These are phyloP conservation scores for Magallana nippona DNA, from an alignment of 2,888 invertebrate genomes.

Conservation along the genomic window DNA sequence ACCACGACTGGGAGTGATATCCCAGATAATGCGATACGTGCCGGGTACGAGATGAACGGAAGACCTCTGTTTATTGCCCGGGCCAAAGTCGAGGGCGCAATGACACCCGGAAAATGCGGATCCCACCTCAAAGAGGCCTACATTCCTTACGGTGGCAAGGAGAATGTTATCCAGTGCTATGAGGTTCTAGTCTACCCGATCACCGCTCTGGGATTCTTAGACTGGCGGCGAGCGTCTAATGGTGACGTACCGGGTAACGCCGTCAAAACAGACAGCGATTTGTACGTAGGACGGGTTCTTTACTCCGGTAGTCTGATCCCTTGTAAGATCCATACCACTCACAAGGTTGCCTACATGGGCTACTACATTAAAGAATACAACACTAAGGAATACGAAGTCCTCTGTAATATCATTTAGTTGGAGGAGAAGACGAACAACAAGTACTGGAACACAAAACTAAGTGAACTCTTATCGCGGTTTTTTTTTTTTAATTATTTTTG, in stretches of 20 bases:
- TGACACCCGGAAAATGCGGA: slow-evolving; percentile 34
- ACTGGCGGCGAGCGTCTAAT: slow-evolving; percentile 1
- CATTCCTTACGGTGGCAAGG: slow-evolving; percentile 36
- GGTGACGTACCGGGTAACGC: slow-evolving; percentile 22
- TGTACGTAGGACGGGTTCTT: not conserved
- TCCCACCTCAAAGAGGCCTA: slow-evolving; percentile 32
- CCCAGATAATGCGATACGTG: slow-evolving; percentile 37
- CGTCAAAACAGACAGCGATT: not conserved
- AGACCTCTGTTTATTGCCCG: slow-evolving; percentile 35
- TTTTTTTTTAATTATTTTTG: too few species aligned
- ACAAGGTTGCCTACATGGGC: slow-evolving; percentile 20
- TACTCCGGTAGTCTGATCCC: slow-evolving; percentile 31
- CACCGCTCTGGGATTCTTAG: not conserved
- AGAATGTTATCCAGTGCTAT: slow-evolving; percentile 23
- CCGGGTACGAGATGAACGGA: slow-evolving; percentile 15
- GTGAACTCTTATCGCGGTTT: too few species aligned
- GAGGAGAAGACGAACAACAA: too few species aligned
- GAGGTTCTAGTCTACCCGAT: slow-evolving; percentile 22
- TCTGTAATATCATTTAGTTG: slow-evolving; percentile 26
- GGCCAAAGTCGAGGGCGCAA: not conserved
- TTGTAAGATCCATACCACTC: slow-evolving; percentile 18
- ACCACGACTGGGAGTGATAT: slow-evolving; percentile 6
- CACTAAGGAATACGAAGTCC: slow-evolving; percentile 31
- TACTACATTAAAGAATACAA: slow-evolving; percentile 18
- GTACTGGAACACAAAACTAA: too few species aligned